Percentiles rank a stretch among this genome's conserved stretches.
phyloP scores from a whole-genome alignment of 1,140 invertebrate species.

The Zaprionus davidi region DNA sequence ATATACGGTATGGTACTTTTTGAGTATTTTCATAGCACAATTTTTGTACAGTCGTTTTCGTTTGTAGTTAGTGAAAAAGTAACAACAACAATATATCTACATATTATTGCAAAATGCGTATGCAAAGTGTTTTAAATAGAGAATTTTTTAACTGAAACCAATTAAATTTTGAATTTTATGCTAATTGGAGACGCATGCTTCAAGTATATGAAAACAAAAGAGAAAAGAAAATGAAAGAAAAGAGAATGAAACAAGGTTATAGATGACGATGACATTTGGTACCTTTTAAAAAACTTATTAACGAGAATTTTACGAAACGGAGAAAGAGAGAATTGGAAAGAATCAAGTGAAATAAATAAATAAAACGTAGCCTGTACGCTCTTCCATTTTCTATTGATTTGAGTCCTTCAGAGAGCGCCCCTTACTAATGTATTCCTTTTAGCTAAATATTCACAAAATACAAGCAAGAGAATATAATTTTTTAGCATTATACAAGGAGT shows the following conservation, averaged over 20 bases:
- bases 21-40: conserved; percentile 83
- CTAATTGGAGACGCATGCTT: conserved; percentile 66
- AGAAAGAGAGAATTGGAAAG: conserved; percentile 50
- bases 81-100: conserved; percentile 20
- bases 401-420: conserved; percentile 76
- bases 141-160: conserved; percentile 56
- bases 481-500: conserved; percentile 77
- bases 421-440: conserved; percentile 81
- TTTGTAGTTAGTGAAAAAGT: conserved; percentile 71
- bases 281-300: conserved; percentile 82
- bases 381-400: conserved; percentile 77
- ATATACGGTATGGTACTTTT: conserved; percentile 65
- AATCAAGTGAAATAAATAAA: conserved; percentile 15
- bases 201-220: conserved; percentile 37
- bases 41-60: conserved; percentile 78
- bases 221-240: conserved; percentile 33
- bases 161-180: conserved; percentile 60
- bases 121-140: conserved; percentile 56
- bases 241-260: conserved; percentile 62
- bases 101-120: conserved; percentile 21
- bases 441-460: conserved; percentile 72
- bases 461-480: conserved; percentile 77
- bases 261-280: conserved; percentile 64
- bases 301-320: conserved; percentile 71
- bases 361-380: conserved; percentile 80